Percentiles rank a stretch among this genome's conserved stretches.
Evolutionary conservation across 1,140 invertebrate species (phyloP).

Genomic region (Zaprionus gabonicus): DNA sequence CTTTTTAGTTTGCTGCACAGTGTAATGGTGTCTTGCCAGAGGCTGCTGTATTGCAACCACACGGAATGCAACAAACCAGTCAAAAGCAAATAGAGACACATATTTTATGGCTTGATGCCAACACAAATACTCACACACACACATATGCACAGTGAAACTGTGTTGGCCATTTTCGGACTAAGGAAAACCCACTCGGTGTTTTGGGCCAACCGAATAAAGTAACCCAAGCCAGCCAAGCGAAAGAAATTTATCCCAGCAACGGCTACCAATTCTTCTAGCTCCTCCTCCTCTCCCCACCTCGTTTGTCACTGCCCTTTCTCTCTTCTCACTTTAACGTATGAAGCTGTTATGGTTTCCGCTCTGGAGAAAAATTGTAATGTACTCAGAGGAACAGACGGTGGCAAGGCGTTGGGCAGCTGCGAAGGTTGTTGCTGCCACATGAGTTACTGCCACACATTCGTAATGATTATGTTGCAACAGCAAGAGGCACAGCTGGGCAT

Average conservation of each 20-base stretch:
- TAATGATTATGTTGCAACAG: conserved; percentile 65
- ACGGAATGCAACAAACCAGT: conserved; percentile 42
- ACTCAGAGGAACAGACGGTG: conserved; percentile 21
- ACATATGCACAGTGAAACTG: conserved; percentile 2
- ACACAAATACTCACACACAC: neutral
- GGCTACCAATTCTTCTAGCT: neutral
- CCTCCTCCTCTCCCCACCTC: no score
- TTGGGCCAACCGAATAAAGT: conserved; percentile 47
- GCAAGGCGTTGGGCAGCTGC: conserved; percentile 14
- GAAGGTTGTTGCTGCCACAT: conserved; percentile 28
- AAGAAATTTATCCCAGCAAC: conserved; percentile 20
- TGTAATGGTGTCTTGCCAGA: neutral
- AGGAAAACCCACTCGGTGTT: conserved; percentile 13
- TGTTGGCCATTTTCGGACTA: conserved; percentile 15
- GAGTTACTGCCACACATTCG: conserved; percentile 63
- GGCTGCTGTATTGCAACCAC: conserved; percentile 15
- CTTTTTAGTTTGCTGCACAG: conserved; percentile 10
- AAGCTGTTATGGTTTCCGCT: conserved; percentile 42
- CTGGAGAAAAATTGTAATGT: conserved; percentile 41
- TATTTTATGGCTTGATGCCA: conserved; percentile 27
- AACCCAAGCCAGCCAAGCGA: conserved; percentile 33
- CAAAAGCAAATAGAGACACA: conserved; percentile 46
- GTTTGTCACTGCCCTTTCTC: neutral
- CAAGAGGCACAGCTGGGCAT: conserved; percentile 2
- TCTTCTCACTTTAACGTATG: conserved; percentile 17